Evolutionary conservation across 2,797 vertebrate genomes (phyloP).

Genomic region (Acropternis orthonyx): DNA sequence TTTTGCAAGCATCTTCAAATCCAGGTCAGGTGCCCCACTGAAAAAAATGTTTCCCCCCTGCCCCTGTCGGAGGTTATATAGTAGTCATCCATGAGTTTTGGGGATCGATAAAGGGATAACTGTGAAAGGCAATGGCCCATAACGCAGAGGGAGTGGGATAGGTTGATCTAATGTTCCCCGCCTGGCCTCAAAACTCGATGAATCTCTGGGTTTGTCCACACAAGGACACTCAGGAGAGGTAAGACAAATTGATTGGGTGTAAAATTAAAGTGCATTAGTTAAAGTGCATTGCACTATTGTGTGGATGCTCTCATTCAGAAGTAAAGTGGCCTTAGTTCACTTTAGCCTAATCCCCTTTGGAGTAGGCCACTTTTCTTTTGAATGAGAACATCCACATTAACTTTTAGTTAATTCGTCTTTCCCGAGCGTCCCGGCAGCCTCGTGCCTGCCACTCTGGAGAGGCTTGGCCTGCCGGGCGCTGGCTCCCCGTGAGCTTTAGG

Average conservation of each 20-base stretch:
- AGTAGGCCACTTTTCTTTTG: constrained; percentile 66
- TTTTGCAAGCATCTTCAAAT: background rate
- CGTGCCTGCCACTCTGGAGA: background rate
- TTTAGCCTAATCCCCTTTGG: constrained; percentile 72
- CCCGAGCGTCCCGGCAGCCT: background rate
- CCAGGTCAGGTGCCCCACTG: accelerated
- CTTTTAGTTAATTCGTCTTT: constrained; percentile 61
- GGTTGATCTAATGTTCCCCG: constrained; percentile 25
- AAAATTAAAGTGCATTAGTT: constrained; percentile 73
- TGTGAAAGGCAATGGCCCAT: background rate
- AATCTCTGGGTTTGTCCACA: constrained; percentile 46
- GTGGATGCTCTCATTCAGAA: constrained; percentile 72
- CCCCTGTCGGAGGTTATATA: accelerated
- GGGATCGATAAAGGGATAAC: constrained; percentile 16
- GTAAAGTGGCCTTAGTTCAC: constrained; percentile 72
- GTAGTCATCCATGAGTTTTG: constrained; percentile 15
- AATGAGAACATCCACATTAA: constrained; percentile 68
- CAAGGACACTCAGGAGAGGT: constrained; percentile 65
- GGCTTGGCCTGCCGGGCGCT: accelerated
- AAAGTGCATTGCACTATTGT: constrained; percentile 69
- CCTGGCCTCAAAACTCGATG: constrained; percentile 26
- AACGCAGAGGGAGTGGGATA: background rate
- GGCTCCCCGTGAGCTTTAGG: background rate
- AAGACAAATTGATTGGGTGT: constrained; percentile 71
- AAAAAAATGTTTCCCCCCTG: background rate